Evolutionary conservation across 2,888 invertebrate species (phyloP).

Genomic region (Mallateleia sp.): DNA sequence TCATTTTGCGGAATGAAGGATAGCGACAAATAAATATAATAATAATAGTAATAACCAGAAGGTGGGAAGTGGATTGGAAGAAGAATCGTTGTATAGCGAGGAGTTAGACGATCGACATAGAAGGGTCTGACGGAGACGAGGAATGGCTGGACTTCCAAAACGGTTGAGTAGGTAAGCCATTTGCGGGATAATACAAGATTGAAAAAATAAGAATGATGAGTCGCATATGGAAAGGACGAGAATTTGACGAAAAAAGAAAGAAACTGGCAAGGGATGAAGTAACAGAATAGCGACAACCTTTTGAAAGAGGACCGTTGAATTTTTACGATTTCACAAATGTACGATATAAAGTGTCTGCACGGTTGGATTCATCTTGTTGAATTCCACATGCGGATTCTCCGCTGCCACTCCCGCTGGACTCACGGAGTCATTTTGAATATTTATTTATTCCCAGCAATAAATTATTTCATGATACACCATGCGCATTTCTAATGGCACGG

Average conservation of each 20-base stretch:
- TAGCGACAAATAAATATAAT: conserved; percentile 26
- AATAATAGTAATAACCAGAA: conserved; percentile 24
- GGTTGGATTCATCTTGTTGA: conserved; percentile 83
- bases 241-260: conserved; percentile 71
- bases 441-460: conserved; percentile 13
- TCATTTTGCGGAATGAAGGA: conserved; percentile 4
- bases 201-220: conserved; percentile 84
- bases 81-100: conserved; percentile 22
- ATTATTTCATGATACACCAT: neutral
- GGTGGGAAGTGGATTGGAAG: conserved; percentile 59
- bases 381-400: conserved; percentile 82
- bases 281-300: conserved; percentile 83
- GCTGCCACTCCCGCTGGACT: conserved; percentile 58
- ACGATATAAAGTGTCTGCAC: conserved; percentile 82
- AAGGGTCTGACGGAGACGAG: conserved; percentile 69
- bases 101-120: conserved; percentile 52
- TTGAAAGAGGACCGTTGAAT: conserved; percentile 73
- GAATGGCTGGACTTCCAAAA: conserved; percentile 82
- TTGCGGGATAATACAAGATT: conserved; percentile 86
- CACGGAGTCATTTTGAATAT: conserved; percentile 8
- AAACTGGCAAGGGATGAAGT: conserved; percentile 78
- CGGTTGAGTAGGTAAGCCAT: conserved; percentile 85
- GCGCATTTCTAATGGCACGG: neutral
- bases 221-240: conserved; percentile 75
- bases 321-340: conserved; percentile 79